Conservation (phyloP, 1,140 invertebrate genomes). For the Anastatus disparis region DNA sequence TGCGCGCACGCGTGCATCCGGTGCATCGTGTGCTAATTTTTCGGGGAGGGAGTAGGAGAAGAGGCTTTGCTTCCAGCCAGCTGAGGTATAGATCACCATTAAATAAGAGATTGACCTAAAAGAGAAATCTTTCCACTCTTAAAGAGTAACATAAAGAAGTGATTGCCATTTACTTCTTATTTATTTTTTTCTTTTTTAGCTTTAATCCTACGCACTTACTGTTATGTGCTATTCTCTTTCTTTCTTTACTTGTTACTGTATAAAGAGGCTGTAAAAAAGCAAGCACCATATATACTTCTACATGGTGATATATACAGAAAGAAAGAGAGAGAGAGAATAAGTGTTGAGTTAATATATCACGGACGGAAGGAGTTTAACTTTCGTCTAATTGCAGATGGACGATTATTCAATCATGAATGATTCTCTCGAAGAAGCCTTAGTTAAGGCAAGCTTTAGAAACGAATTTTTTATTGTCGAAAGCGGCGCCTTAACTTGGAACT, state of each 20-base stretch:
- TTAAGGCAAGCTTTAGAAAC: neutral
- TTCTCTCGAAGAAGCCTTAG: neutral
- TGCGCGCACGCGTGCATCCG: neutral
- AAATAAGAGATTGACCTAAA: no score
- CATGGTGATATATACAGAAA: no score
- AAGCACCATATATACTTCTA: no score
- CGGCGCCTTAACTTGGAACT: neutral
- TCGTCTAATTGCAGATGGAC: neutral
- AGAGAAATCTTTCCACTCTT: no score
- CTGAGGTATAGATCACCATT: no score
- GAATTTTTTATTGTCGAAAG: neutral
- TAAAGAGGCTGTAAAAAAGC: neutral
- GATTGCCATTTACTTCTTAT: no score
- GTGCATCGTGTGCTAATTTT: neutral
- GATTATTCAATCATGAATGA: conserved; percentile 5
- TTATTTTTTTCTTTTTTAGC: no score
- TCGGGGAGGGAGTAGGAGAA: neutral
- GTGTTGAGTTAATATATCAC: neutral
- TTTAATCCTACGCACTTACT: neutral
- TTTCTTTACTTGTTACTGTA: neutral
- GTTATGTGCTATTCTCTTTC: no score
- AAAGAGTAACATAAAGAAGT: no score
- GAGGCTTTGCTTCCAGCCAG: neutral
- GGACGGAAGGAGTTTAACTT: neutral
- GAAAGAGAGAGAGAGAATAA: neutral